Percentiles rank a stretch among this genome's conserved stretches.
Conservation (phyloP, 2,888 invertebrate species). For the Monopis laevigella region DNA sequence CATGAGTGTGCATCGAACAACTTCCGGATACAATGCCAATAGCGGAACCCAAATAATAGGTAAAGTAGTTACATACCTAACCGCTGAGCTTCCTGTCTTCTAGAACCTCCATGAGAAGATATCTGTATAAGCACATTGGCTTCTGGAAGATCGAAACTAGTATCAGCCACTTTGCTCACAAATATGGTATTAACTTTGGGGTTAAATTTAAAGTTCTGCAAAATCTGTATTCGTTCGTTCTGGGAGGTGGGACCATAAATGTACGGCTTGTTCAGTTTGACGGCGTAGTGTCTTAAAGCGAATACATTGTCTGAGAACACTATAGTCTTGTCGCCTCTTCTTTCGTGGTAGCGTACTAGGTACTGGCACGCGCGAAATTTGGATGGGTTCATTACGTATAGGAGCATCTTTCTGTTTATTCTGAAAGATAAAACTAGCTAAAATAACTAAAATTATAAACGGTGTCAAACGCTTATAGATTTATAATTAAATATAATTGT, state of each 20-base stretch:
- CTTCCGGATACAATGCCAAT: too few species aligned
- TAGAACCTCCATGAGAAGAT: slow-evolving; percentile 98
- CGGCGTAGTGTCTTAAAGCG: slow-evolving; percentile 96
- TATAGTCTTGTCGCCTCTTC: slow-evolving; percentile 97
- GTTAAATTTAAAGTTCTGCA: slow-evolving; percentile 99
- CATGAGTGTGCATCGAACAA: too few species aligned
- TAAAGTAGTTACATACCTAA: too few species aligned
- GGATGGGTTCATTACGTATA: slow-evolving; percentile 99
- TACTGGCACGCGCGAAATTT: slow-evolving; percentile 98
- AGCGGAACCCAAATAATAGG: too few species aligned
- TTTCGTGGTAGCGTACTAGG: slow-evolving; percentile 89
- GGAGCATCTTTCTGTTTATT: slow-evolving; percentile 89
- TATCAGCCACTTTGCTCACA: slow-evolving; percentile 99
- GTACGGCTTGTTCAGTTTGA: slow-evolving; percentile 97
- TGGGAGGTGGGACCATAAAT: slow-evolving; percentile 98
- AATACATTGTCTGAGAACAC: slow-evolving; percentile 99
- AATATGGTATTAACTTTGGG: slow-evolving; percentile 99
- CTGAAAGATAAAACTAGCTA: slow-evolving; percentile 40
- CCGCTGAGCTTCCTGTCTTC: slow-evolving; percentile 97
- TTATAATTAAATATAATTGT: too few species aligned
- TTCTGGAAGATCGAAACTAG: slow-evolving; percentile 98
- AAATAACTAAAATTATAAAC: too few species aligned
- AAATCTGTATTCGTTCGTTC: slow-evolving; percentile 95
- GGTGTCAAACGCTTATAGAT: too few species aligned
- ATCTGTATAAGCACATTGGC: slow-evolving; percentile 99